A percentile compares a stretch with the other conserved stretches of the same genome.
phyloP scores from a whole-genome alignment of 2,888 invertebrate species.

The Acholoe squamosa region DNA sequence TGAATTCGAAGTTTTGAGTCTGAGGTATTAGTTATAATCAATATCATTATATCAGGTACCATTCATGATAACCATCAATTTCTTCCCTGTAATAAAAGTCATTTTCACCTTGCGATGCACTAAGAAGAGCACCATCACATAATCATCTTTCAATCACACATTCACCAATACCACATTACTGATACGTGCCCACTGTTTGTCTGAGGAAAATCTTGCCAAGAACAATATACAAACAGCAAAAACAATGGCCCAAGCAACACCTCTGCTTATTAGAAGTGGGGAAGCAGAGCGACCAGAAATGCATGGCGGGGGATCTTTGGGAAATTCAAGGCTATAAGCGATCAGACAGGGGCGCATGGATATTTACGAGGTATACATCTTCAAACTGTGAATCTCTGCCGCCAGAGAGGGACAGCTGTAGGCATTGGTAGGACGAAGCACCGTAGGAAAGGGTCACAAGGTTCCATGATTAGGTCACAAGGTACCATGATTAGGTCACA shows the following conservation, averaged over 20 bases:
- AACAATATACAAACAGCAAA: background rate
- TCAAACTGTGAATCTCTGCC: background rate
- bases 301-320: background rate
- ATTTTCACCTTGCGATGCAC: too few relatives aligned
- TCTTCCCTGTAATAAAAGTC: background rate
- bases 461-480: background rate
- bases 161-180: background rate
- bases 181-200: background rate
- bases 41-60: background rate
- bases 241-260: background rate
- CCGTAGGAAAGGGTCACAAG: conserved; percentile 1
- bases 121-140: too few relatives aligned
- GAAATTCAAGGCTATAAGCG: background rate
- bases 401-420: background rate
- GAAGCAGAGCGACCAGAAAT: background rate
- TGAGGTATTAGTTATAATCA: conserved; percentile 24
- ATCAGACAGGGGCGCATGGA: background rate
- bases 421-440: conserved; percentile 26
- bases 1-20: conserved; percentile 22
- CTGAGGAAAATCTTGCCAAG: background rate
- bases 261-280: background rate
- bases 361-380: background rate
- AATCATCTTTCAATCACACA: background rate
- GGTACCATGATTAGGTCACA: background rate
- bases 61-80: background rate